A percentile compares a stretch with the other conserved stretches of the same genome.
Conservation (phyloP, 2,797 vertebrate genomes). For the Notoglanidium macrostoma region DNA sequence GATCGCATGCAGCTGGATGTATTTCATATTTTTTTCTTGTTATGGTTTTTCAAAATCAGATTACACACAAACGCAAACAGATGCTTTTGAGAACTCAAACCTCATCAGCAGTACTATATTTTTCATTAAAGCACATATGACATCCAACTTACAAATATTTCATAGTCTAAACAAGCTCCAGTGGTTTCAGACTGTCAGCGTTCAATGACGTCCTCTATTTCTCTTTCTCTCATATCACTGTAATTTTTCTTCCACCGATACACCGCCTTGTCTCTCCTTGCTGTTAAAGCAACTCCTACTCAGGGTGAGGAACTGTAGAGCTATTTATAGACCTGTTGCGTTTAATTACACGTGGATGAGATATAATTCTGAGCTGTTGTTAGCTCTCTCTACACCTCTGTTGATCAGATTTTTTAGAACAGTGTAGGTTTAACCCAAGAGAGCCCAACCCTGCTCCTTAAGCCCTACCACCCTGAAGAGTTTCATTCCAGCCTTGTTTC, state of each 20-base stretch:
- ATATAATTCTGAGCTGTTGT: conserved; percentile 16
- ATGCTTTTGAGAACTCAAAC: neutral
- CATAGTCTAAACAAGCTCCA: neutral
- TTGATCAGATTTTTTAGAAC: conserved; percentile 11
- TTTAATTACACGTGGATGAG: conserved; percentile 15
- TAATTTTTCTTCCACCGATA: neutral
- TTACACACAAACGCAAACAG: neutral
- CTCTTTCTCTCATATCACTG: neutral
- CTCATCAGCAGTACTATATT: neutral
- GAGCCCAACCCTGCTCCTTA: conserved; percentile 1
- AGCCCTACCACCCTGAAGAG: neutral
- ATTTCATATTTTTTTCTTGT: neutral
- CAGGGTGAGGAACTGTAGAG: neutral
- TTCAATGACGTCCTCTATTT: neutral
- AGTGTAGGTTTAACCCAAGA: conserved; percentile 4
- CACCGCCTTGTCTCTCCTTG: neutral
- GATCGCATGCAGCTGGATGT: neutral
- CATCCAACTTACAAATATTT: neutral
- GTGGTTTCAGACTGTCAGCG: neutral
- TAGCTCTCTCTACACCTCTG: conserved; percentile 9
- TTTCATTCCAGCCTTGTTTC: no score
- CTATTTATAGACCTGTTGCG: conserved; percentile 42
- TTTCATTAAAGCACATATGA: neutral
- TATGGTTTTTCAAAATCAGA: neutral
- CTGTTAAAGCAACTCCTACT: conserved; percentile 14